Evolutionary conservation across 2,888 invertebrate genomes (phyloP), one percentile per base, ranked within the genome.

Genomic region (Bellardia pandia): DNA sequence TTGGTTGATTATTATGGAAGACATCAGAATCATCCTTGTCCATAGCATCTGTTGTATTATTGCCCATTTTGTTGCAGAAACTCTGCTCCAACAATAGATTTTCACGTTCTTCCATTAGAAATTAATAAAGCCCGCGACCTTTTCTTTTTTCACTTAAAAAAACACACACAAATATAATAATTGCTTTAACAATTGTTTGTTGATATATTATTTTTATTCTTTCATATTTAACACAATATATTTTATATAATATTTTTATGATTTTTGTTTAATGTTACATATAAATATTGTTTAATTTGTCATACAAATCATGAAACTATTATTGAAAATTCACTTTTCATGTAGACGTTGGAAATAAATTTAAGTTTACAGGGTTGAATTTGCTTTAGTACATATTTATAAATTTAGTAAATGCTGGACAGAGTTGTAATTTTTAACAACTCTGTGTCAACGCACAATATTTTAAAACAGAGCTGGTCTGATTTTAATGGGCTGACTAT

Each of bases 1-100:
- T 90, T 16, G 88, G 89, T 58, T 88, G 88, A 53, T 64, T 33
- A 68, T 74, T 84, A n/a, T 80, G 77, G 30, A 66, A 14, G 3
- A 58, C 66, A 71, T 66, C n/a, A 5, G 62, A 60, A 68, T 80
- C 82, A 30, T 86, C 79, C 23, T 85, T 84, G 40, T 89, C 88
- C 87, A 86, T 83, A 3, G 11, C 30, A 75, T 75, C 53, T 6
- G 53, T 45, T 16, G 23, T 69, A 56, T 71, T 66, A 64, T 76
- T 77, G 5, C 14, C 42, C 40, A 75, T n/a, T 56, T 58, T 75
- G 56, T 40, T 69, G 69, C 30, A 56, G 53, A 60, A 56, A 23
- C 13, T 75, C 3, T 75, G 42, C 2, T 71, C 85, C 40, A 78
- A 14, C 9, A 76, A 60, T 60, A 60, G 33, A 42, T 60, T 69